Evolutionary conservation across 2,113 vertebrate species (phyloP).

Genomic region (Chiloscyllium plagiosum): DNA sequence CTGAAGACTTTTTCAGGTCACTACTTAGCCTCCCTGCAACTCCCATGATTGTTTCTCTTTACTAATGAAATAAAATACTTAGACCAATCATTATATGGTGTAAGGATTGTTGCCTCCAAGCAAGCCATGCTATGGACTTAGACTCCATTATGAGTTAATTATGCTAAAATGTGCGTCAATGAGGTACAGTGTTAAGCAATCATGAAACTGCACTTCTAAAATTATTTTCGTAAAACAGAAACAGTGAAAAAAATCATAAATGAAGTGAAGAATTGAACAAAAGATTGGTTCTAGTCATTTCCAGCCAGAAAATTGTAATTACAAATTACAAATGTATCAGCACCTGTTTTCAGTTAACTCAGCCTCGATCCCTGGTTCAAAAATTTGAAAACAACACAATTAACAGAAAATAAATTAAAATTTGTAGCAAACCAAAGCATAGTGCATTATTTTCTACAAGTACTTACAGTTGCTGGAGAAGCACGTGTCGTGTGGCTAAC

Average conservation of each 20-base stretch:
- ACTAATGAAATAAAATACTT: background rate
- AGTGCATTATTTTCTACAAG: slow-evolving; percentile 37
- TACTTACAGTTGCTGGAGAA: slow-evolving; percentile 73
- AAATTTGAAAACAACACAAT: background rate
- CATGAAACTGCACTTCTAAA: background rate
- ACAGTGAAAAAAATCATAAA: background rate
- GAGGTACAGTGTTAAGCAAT: background rate
- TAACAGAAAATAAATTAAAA: background rate
- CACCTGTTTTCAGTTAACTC: background rate
- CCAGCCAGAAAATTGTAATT: background rate
- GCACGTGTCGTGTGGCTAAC: slow-evolving; percentile 71
- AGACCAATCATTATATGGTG: background rate
- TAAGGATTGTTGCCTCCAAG: background rate
- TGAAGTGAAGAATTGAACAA: background rate
- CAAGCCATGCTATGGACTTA: background rate
- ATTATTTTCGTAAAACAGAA: background rate
- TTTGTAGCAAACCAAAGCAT: background rate
- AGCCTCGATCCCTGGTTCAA: background rate
- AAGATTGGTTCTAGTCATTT: background rate
- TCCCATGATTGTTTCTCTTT: background rate
- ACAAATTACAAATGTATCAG: background rate
- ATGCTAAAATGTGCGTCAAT: background rate
- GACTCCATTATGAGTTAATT: background rate
- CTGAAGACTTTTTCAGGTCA: background rate
- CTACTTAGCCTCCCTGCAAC: background rate